Percentiles rank a stretch among this genome's conserved stretches.
Evolutionary conservation across 2,113 vertebrate species (phyloP).

Genomic region (Smithornis capensis): DNA sequence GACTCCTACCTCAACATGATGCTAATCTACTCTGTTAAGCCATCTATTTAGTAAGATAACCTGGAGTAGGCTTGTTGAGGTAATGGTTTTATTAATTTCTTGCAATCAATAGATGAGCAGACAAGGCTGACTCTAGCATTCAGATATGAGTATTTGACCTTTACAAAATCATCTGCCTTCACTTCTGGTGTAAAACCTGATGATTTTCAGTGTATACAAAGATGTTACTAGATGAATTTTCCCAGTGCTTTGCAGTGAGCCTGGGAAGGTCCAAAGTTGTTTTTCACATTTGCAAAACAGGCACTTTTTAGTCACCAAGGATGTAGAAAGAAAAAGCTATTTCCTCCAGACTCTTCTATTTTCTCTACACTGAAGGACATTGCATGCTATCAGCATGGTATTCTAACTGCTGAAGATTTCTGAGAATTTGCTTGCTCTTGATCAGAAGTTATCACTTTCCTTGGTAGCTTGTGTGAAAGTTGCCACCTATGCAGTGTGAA

Average conservation of each 20-base stretch:
- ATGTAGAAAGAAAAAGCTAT: neutral
- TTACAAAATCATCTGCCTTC: neutral
- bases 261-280: neutral
- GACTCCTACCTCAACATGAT: neutral
- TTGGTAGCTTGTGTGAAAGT: neutral
- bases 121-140: neutral
- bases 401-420: neutral
- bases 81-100: constrained; percentile 41
- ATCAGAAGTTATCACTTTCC: neutral
- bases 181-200: neutral
- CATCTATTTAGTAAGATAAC: constrained; percentile 25
- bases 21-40: neutral
- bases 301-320: neutral
- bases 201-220: neutral
- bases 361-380: neutral
- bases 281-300: neutral
- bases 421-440: neutral
- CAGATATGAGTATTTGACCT: neutral
- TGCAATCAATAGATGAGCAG: constrained; percentile 12
- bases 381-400: neutral
- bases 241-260: neutral
- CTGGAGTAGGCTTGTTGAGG: neutral
- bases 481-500: neutral
- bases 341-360: neutral
- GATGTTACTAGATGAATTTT: neutral